Percentiles rank a stretch among this genome's conserved stretches.
Conservation (phyloP, 2,888 invertebrate species). For the Diachrysia chrysitis region DNA sequence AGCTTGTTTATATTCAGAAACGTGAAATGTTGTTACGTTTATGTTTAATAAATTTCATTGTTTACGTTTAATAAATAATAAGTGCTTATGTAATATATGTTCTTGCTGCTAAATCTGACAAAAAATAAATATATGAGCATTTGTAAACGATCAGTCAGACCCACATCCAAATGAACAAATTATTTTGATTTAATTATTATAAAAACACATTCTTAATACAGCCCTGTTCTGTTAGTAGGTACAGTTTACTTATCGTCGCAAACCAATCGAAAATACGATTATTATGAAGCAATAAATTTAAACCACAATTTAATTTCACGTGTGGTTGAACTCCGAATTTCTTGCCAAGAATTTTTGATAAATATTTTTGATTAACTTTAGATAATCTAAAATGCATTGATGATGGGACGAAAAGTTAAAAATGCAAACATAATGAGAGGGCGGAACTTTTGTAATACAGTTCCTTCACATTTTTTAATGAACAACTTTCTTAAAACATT, state of each 20-base stretch:
- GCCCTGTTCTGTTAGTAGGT: slow-evolving; percentile 36
- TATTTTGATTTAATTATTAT: background rate
- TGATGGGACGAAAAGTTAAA: slow-evolving; percentile 9
- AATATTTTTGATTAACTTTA: slow-evolving; percentile 50
- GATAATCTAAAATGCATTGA: slow-evolving; percentile 28
- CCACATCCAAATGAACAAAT: background rate
- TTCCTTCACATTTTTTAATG: slow-evolving; percentile 3
- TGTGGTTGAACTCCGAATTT: slow-evolving; percentile 64
- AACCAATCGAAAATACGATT: slow-evolving; percentile 55
- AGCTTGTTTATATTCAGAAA: too few relatives aligned
- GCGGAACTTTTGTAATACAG: background rate
- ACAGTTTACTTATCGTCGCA: slow-evolving; percentile 46
- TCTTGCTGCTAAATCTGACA: too few relatives aligned
- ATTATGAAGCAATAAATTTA: slow-evolving; percentile 68
- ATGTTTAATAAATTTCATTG: too few relatives aligned
- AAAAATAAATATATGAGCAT: background rate
- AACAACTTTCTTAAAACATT: slow-evolving; percentile 3
- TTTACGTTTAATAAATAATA: too few relatives aligned
- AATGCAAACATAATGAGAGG: background rate
- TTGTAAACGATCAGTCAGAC: background rate
- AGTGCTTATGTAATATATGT: too few relatives aligned
- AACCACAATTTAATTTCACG: slow-evolving; percentile 73
- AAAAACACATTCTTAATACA: slow-evolving; percentile 19
- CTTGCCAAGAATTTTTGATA: slow-evolving; percentile 46
- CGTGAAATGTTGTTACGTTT: too few relatives aligned